Conservation (phyloP, 2,797 vertebrate genomes). For the Leuciscus waleckii region DNA sequence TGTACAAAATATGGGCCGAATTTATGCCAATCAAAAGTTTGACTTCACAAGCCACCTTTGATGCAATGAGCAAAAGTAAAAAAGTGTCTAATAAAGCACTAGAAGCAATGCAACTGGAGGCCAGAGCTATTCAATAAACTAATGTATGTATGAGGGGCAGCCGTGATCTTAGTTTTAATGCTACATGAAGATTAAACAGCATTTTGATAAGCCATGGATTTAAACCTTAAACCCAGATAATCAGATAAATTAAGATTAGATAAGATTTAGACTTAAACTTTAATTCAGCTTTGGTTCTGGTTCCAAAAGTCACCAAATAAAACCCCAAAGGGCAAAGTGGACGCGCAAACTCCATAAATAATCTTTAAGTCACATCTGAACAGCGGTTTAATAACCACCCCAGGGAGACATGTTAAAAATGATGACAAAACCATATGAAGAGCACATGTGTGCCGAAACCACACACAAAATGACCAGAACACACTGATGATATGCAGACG, state of each 20-base stretch:
- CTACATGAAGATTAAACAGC: constrained; percentile 36
- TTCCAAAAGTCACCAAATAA: constrained; percentile 3
- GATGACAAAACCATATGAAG: constrained; percentile 8
- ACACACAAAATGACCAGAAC: constrained; percentile 8
- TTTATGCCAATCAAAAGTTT: background rate
- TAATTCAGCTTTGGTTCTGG: constrained; percentile 25
- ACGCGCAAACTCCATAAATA: constrained; percentile 19
- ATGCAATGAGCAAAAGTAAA: background rate
- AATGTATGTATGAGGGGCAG: background rate
- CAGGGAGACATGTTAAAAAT: background rate
- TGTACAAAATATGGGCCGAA: background rate
- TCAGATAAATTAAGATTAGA: constrained; percentile 45
- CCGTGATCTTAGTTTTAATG: constrained; percentile 5
- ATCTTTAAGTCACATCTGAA: constrained; percentile 27
- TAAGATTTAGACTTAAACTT: constrained; percentile 22
- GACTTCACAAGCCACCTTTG: background rate
- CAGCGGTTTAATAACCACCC: constrained; percentile 21
- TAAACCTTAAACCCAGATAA: constrained; percentile 47
- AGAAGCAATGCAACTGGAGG: background rate
- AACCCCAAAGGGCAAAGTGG: constrained; percentile 2
- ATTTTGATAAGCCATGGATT: constrained; percentile 34
- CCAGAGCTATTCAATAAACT: background rate
- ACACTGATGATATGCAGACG: background rate
- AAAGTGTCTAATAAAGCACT: background rate
- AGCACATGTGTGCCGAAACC: background rate